Evolutionary conservation across 2,888 invertebrate genomes (phyloP).

Genomic region (Drosophila anceps): DNA sequence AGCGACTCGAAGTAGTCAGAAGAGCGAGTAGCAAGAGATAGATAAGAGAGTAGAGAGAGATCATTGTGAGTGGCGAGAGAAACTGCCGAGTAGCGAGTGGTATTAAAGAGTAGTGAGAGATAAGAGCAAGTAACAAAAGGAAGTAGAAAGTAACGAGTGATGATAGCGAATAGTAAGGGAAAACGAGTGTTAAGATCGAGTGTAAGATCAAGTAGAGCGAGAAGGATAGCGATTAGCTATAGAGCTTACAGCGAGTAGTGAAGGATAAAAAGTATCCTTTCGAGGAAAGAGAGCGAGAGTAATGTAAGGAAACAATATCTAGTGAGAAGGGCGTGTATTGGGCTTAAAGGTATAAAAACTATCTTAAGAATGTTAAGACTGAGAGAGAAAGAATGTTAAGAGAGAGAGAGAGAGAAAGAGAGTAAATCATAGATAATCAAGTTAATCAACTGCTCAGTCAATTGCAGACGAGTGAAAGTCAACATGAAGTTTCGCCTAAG

Average conservation of each 20-base stretch:
- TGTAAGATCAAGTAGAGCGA: too few relatives aligned
- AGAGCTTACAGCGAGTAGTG: too few relatives aligned
- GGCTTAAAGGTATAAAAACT: too few relatives aligned
- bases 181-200: too few relatives aligned
- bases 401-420: not conserved
- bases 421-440: not conserved
- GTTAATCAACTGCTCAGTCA: not conserved
- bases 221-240: too few relatives aligned
- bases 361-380: too few relatives aligned
- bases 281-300: not conserved
- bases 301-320: too few relatives aligned
- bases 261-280: not conserved
- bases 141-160: not conserved
- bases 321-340: too few relatives aligned
- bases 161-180: not conserved
- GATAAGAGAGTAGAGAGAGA: not conserved
- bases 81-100: not conserved
- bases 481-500: not conserved
- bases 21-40: too few relatives aligned
- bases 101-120: not conserved
- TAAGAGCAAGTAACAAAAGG: too few relatives aligned
- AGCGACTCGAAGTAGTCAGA: not conserved
- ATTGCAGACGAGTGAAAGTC: not conserved
- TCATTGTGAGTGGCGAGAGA: too few relatives aligned
- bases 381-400: too few relatives aligned